Percentiles rank a stretch among this genome's conserved stretches.
Conservation (phyloP, 2,888 invertebrate species). For the Plebejus argus region DNA sequence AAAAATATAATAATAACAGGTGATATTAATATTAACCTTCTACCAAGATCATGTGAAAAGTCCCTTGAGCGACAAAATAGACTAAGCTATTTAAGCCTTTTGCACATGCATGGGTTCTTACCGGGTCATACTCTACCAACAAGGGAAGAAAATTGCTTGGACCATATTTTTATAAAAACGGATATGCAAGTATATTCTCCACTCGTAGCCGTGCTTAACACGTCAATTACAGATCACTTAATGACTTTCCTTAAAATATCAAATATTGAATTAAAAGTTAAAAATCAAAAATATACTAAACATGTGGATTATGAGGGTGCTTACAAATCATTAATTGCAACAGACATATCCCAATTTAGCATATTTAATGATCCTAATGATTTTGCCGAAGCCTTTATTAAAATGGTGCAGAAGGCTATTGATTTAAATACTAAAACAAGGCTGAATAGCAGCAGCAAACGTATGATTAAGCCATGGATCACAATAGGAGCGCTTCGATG, state of each 20-base stretch:
- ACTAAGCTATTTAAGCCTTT: conserved; percentile 14
- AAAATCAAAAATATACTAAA: too few species aligned
- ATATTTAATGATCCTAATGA: too few species aligned
- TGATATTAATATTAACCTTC: conserved; percentile 17
- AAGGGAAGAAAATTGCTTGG: background rate
- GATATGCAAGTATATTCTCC: background rate
- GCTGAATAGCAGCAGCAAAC: too few species aligned
- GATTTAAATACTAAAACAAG: too few species aligned
- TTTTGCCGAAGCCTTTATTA: too few species aligned
- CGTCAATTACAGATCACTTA: conserved; percentile 7
- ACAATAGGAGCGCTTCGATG: too few species aligned
- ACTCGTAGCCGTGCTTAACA: background rate
- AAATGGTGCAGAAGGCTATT: too few species aligned
- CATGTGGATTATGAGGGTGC: too few species aligned
- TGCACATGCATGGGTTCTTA: background rate
- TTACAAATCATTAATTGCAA: too few species aligned
- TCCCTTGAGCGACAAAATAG: background rate
- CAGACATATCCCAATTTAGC: too few species aligned
- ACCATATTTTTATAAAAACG: conserved; percentile 13
- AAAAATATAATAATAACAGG: conserved; percentile 14
- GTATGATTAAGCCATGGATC: too few species aligned
- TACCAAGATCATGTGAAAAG: background rate
- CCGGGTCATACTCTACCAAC: conserved; percentile 24
- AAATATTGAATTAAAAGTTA: background rate
- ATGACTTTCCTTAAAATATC: background rate